Conservation (phyloP, 2,797 vertebrate species). For the Sebastes cheni region DNA sequence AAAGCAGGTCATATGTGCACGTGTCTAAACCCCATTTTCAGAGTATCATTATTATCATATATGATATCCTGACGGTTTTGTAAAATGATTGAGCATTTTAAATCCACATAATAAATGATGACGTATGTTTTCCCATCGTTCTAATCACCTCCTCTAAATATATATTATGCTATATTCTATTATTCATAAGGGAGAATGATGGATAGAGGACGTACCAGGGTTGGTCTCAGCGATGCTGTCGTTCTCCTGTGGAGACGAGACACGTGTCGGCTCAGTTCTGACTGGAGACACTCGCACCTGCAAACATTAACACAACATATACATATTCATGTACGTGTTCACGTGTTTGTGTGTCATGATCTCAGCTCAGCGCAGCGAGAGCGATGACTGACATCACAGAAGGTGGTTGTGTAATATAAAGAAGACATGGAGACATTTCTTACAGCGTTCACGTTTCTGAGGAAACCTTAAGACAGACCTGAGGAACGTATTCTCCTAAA, state of each 20-base stretch:
- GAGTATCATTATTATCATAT: background rate
- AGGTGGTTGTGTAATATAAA: background rate
- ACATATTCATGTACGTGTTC: too few relatives aligned
- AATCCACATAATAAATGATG: background rate
- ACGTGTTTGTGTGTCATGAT: background rate
- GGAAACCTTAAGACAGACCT: too few relatives aligned
- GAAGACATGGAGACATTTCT: background rate
- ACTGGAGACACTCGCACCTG: constrained; percentile 75
- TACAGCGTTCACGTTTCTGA: too few relatives aligned
- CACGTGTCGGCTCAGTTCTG: constrained; percentile 68
- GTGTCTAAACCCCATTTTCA: background rate
- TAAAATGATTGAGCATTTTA: background rate
- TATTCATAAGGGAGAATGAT: too few relatives aligned
- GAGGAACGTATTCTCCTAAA: background rate
- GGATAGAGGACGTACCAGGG: constrained; percentile 70
- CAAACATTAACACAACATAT: constrained; percentile 41
- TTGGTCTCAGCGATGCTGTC: constrained; percentile 63
- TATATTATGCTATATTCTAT: too few relatives aligned
- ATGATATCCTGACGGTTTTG: background rate
- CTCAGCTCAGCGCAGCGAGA: background rate
- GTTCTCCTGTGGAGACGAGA: constrained; percentile 64
- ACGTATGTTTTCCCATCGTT: too few relatives aligned
- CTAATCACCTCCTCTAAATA: too few relatives aligned
- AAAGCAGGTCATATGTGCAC: background rate
- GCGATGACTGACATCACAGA: background rate